Evolutionary conservation across 1,140 invertebrate genomes (phyloP), one percentile per base, ranked within the genome.

Genomic region (Rhynchophorus ferrugineus): DNA sequence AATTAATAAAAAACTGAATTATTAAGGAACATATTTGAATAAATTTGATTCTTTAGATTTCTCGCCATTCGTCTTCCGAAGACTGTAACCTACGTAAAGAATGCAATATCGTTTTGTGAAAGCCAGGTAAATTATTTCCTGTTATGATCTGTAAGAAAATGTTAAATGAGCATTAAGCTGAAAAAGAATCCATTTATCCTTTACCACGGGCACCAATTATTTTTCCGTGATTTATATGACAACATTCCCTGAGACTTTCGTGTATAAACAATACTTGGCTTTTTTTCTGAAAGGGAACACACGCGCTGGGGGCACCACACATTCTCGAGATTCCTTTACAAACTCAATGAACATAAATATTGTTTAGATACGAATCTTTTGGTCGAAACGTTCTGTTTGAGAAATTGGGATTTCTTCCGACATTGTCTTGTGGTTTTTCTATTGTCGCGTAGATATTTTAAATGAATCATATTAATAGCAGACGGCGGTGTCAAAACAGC

Each of bases 301-400:
- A 29, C 24, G 24, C 24, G 24, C 24, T 29, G 11, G 11, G 24
- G 11, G 37, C 37, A 13, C 37, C 13, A 38, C 37, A 38, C 37
- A 38, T 38, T 38, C 37, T 38, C 37, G 13, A 13, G 17, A 38
- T 38, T 38, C 18, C 13, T 19, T 13, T 14, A 5, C 3, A 19
- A 38, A 38, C 18, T 13, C 37, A 19, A 38, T 38, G 37, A 38
- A 38, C 37, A 38, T 38, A 38, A 38, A 38, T 38, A 38, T 14
- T 38, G 5, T 13, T n/a, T 29, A 38, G 37, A 38, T 38, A 5
- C 37, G 13, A 38, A 34, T 34, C 33, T 34, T 34, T n/a, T n/a
- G n/a, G n/a, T n/a, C 11, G 11, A 29, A 29, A 29, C 11, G 24
- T 29, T 11, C 24, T 11, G 11, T 29, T 29, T 29, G 24, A 29